These are phyloP conservation scores for Sebastes taczanowskii DNA, from an alignment of 2,797 vertebrate genomes.

Conservation along the genomic window DNA sequence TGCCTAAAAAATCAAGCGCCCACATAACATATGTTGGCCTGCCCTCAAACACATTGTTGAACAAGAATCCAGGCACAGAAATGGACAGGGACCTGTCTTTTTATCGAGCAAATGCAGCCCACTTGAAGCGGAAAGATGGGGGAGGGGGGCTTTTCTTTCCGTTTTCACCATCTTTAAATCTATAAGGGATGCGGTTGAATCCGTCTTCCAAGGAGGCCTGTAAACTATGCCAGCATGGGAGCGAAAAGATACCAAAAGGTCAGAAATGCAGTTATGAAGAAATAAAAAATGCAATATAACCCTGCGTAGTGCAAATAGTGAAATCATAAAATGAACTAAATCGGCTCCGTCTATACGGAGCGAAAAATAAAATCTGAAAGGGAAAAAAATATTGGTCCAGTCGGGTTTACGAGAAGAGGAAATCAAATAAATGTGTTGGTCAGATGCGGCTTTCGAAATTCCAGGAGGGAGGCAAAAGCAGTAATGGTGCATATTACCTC, in stretches of 20 bases:
- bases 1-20: constrained; percentile 44
- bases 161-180: constrained; percentile 53
- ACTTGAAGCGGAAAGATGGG: constrained; percentile 21
- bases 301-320: constrained; percentile 44
- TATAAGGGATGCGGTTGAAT: constrained; percentile 27
- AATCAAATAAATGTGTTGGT: constrained; percentile 56
- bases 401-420: constrained; percentile 37
- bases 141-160: neutral
- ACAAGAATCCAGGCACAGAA: constrained; percentile 39
- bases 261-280: constrained; percentile 64
- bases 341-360: constrained; percentile 27
- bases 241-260: constrained; percentile 51
- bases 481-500: constrained; percentile 26
- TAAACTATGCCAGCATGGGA: constrained; percentile 44
- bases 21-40: constrained; percentile 55
- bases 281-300: constrained; percentile 67
- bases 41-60: constrained; percentile 50
- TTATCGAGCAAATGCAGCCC: constrained; percentile 47
- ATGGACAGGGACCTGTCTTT: constrained; percentile 38
- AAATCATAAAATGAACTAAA: constrained; percentile 57
- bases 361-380: constrained; percentile 51
- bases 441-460: constrained; percentile 53
- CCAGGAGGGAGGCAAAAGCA: constrained; percentile 40
- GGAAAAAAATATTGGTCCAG: constrained; percentile 43
- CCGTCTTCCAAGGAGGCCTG: constrained; percentile 24